phyloP scores from a whole-genome alignment of 2,113 vertebrate species.

The Charadrius vociferus region DNA sequence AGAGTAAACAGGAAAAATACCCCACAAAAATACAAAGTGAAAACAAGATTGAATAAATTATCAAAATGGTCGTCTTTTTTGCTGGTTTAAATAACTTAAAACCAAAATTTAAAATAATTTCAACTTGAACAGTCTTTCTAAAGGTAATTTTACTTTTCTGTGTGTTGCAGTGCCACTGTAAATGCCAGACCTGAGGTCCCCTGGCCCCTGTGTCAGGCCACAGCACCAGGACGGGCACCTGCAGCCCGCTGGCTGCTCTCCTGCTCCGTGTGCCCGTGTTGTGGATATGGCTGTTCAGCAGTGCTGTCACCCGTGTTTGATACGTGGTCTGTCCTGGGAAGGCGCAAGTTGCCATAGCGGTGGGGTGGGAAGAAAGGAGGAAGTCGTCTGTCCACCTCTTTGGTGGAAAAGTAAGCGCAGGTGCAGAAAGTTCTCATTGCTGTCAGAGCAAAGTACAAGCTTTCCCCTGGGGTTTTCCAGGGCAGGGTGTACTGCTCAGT shows the following conservation, averaged over 20 bases:
- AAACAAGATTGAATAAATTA: neutral
- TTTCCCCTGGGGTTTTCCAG: neutral
- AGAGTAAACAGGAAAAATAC: neutral
- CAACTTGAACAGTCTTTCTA: neutral
- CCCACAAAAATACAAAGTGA: neutral
- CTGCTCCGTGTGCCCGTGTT: rapidly evolving
- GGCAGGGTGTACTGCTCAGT: neutral
- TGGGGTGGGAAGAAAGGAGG: rapidly evolving
- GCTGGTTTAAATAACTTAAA: neutral
- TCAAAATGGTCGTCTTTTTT: neutral
- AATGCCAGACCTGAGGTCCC: neutral
- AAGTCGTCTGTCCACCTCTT: neutral
- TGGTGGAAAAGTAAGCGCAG: neutral
- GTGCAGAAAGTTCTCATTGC: neutral
- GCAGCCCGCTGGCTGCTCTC: neutral
- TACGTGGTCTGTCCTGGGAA: neutral
- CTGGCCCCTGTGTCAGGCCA: neutral
- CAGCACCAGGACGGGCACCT: neutral
- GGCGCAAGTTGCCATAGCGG: rapidly evolving
- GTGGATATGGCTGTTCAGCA: neutral
- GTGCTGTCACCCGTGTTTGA: neutral
- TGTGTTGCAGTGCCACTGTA: neutral
- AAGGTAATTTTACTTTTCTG: neutral
- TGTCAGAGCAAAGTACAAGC: neutral
- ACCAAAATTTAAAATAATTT: neutral